phyloP scores from a whole-genome alignment of 2,888 invertebrate genomes.

The Synergus laeviventris region DNA sequence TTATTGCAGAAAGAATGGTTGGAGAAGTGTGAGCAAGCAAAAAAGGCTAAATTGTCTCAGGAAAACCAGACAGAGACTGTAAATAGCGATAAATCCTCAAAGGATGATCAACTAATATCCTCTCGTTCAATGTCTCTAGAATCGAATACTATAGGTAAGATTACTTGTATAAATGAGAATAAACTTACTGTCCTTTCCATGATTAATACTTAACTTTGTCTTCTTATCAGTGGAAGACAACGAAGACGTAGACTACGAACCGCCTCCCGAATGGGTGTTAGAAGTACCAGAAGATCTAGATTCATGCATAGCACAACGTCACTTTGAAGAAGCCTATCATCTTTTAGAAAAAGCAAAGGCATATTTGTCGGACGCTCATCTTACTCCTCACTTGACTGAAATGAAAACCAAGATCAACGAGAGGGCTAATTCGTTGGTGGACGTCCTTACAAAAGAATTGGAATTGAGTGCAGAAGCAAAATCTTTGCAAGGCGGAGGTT shows the following conservation, averaged over 20 bases:
- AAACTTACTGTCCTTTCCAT: not conserved
- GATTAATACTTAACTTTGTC: not conserved
- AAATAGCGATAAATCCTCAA: slow-evolving; percentile 48
- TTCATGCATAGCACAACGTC: slow-evolving; percentile 95
- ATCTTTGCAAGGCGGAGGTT: slow-evolving; percentile 90
- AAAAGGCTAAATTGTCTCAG: slow-evolving; percentile 85
- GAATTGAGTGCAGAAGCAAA: slow-evolving; percentile 91
- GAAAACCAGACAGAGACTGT: slow-evolving; percentile 76
- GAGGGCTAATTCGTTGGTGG: slow-evolving; percentile 86
- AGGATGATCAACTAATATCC: slow-evolving; percentile 52
- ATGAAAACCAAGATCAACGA: slow-evolving; percentile 76
- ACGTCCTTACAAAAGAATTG: slow-evolving; percentile 91
- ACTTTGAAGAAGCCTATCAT: slow-evolving; percentile 94
- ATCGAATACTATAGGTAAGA: slow-evolving; percentile 66
- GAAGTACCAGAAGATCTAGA: slow-evolving; percentile 96
- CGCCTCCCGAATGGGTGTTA: slow-evolving; percentile 89
- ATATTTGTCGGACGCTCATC: slow-evolving; percentile 76
- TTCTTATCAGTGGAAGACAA: slow-evolving; percentile 58
- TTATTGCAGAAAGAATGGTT: slow-evolving; percentile 90
- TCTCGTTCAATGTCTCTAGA: slow-evolving; percentile 69
- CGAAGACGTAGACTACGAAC: slow-evolving; percentile 62
- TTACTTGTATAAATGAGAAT: not conserved
- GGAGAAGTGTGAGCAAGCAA: slow-evolving; percentile 93
- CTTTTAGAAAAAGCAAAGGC: slow-evolving; percentile 84
- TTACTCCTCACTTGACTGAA: slow-evolving; percentile 76